Percentiles rank a stretch among this genome's conserved stretches.
Conservation (phyloP, 2,888 invertebrate genomes). For the Nomada fabriciana region DNA sequence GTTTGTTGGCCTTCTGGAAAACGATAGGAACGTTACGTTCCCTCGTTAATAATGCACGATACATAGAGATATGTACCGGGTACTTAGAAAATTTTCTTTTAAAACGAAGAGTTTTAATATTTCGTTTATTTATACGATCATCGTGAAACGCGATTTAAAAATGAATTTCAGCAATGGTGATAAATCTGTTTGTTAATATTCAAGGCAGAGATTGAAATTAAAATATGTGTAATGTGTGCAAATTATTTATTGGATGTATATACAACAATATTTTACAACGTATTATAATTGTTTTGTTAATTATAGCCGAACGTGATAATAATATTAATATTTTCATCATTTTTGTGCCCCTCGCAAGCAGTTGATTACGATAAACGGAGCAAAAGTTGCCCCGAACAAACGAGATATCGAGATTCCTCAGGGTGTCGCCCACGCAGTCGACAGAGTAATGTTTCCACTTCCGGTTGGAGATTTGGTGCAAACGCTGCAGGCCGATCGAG, state of each 20-base stretch:
- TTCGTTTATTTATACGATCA: background rate
- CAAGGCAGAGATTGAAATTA: too few species aligned
- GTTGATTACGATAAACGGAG: constrained; percentile 94
- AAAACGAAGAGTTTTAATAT: background rate
- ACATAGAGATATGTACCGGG: background rate
- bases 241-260: too few species aligned
- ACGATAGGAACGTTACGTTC: constrained; percentile 48
- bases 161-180: too few species aligned
- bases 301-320: background rate
- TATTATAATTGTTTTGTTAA: background rate
- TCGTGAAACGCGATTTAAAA: too few species aligned
- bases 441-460: constrained; percentile 95
- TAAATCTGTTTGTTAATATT: too few species aligned
- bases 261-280: too few species aligned
- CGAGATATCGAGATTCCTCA: constrained; percentile 94
- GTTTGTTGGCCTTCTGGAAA: constrained; percentile 51
- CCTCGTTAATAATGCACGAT: constrained; percentile 32
- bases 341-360: constrained; percentile 75
- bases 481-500: constrained; percentile 93
- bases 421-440: constrained; percentile 93
- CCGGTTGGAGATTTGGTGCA: constrained; percentile 94
- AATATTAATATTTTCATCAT: background rate
- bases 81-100: background rate
- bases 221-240: too few species aligned
- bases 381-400: constrained; percentile 92